Percentiles rank a stretch among this genome's conserved stretches.
Evolutionary conservation across 2,797 vertebrate genomes (phyloP).

Genomic region (Phrynocephalus guinanensis): DNA sequence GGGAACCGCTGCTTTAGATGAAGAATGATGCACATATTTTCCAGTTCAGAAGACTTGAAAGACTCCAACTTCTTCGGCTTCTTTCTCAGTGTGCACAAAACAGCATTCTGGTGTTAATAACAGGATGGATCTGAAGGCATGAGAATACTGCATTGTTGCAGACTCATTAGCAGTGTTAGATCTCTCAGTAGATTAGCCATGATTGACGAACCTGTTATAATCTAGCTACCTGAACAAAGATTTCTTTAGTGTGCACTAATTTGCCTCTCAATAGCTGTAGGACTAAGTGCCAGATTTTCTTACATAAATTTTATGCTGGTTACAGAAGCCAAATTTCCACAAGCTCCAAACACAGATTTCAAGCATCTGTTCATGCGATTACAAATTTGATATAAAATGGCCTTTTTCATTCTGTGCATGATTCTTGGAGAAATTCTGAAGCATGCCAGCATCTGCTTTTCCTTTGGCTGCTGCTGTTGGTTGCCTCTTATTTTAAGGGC

Average conservation of each 20-base stretch:
- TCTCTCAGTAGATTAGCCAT: conserved; percentile 10
- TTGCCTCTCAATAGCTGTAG: conserved; percentile 37
- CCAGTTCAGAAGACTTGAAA: conserved; percentile 15
- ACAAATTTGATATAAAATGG: conserved; percentile 32
- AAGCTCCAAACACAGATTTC: conserved; percentile 39
- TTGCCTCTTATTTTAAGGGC: background rate
- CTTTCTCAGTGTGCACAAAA: conserved; percentile 5
- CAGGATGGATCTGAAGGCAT: conserved; percentile 15
- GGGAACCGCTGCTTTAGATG: background rate
- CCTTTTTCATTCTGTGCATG: conserved; percentile 22
- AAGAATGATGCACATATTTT: background rate
- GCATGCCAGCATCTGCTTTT: conserved; percentile 11
- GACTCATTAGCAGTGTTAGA: conserved; percentile 11
- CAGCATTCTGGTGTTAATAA: background rate
- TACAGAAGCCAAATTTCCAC: conserved; percentile 37
- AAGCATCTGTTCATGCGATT: conserved; percentile 47
- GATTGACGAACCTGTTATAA: conserved; percentile 20
- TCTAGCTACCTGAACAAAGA: conserved; percentile 33
- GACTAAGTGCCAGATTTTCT: conserved; percentile 39
- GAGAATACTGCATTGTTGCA: background rate
- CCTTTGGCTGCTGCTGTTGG: conserved; percentile 19
- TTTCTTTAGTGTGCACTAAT: conserved; percentile 22
- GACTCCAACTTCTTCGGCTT: conserved; percentile 5
- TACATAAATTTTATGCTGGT: conserved; percentile 41
- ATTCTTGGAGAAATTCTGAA: conserved; percentile 4